These are phyloP conservation scores for Cottoperca gobio DNA, from an alignment of 2,797 vertebrate genomes.

Conservation along the genomic window DNA sequence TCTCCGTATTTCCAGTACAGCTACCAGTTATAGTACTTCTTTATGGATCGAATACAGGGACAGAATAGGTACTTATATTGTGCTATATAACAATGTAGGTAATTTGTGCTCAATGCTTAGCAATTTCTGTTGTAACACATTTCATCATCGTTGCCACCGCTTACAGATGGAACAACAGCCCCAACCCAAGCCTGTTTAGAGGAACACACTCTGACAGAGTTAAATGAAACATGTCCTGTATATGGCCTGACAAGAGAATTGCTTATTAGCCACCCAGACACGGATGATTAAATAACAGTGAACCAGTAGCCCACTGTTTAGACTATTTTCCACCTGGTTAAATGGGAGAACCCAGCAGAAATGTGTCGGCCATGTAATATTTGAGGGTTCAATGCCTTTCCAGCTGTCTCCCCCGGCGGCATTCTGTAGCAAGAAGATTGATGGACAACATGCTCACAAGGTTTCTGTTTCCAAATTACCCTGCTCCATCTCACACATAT, in stretches of 20 bases:
- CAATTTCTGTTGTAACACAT: conserved; percentile 55
- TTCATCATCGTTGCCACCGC: conserved; percentile 61
- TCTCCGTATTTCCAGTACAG: conserved; percentile 6
- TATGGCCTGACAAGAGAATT: conserved; percentile 45
- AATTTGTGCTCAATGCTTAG: conserved; percentile 31
- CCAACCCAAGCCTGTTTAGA: conserved; percentile 43
- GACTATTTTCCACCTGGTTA: conserved; percentile 50
- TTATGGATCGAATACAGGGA: conserved; percentile 4
- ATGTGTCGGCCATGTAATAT: conserved; percentile 44
- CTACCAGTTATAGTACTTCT: conserved; percentile 20
- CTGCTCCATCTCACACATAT: conserved; percentile 25
- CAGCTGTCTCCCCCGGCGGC: conserved; percentile 53
- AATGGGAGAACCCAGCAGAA: conserved; percentile 35
- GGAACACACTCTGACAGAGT: conserved; percentile 55
- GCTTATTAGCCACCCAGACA: conserved; percentile 58
- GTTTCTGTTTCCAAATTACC: conserved; percentile 48
- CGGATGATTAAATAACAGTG: conserved; percentile 56
- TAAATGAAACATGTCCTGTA: conserved; percentile 64
- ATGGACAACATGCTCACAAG: conserved; percentile 46
- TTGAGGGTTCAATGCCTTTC: conserved; percentile 44
- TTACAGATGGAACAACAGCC: conserved; percentile 50
- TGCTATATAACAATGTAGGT: conserved; percentile 27
- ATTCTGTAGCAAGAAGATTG: conserved; percentile 40
- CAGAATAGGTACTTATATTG: conserved; percentile 23
- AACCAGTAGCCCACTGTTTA: conserved; percentile 32